These are phyloP conservation scores for Brachyhypopomus gauderio DNA, from an alignment of 2,113 vertebrate species.

Conservation along the genomic window DNA sequence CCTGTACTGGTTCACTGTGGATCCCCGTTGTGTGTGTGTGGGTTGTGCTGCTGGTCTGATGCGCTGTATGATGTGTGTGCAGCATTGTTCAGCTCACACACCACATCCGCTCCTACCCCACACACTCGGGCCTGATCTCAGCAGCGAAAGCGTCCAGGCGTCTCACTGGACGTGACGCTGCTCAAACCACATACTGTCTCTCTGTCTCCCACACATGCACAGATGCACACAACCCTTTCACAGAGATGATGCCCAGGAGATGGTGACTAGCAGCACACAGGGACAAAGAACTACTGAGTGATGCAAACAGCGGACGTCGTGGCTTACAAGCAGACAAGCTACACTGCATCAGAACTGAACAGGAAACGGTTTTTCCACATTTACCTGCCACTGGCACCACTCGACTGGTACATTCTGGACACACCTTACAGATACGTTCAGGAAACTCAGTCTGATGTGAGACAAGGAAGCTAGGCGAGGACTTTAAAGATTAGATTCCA, in stretches of 20 bases:
- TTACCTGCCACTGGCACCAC: too few species aligned
- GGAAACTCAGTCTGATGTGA: neutral
- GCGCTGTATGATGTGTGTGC: conserved; percentile 37
- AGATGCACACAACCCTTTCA: neutral
- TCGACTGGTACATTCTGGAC: too few species aligned
- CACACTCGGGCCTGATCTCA: conserved; percentile 16
- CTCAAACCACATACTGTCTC: neutral
- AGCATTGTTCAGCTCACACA: conserved; percentile 36
- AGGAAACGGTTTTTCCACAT: too few species aligned
- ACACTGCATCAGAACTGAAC: too few species aligned
- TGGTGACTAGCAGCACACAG: neutral
- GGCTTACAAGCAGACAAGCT: neutral
- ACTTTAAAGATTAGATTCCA: neutral
- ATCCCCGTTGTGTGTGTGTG: conserved; percentile 16
- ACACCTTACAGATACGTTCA: too few species aligned
- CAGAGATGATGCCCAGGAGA: neutral
- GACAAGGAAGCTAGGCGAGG: neutral
- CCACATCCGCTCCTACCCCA: conserved; percentile 31
- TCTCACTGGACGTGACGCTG: conserved; percentile 28
- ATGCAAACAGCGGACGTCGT: neutral
- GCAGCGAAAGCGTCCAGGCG: conserved; percentile 22
- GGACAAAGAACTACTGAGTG: neutral
- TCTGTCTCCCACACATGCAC: conserved; percentile 3
- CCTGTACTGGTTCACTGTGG: neutral
- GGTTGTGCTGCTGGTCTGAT: conserved; percentile 16